These are phyloP conservation scores for Selene dorsalis DNA, from an alignment of 2,797 vertebrate genomes.

Conservation along the genomic window DNA sequence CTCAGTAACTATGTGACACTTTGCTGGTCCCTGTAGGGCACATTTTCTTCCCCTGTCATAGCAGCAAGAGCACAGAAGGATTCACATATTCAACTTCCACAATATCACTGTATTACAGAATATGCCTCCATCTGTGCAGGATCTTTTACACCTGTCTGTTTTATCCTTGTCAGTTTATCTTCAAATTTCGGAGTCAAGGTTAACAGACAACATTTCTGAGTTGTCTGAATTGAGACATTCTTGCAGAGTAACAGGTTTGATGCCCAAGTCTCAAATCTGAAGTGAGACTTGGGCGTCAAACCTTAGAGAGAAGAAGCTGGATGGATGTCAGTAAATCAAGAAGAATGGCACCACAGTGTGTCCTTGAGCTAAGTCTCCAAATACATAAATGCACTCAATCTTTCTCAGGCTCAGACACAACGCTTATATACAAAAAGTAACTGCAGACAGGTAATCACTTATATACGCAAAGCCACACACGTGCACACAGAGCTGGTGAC, in stretches of 20 bases:
- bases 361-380: constrained; percentile 39
- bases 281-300: not conserved
- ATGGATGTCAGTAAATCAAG: constrained; percentile 48
- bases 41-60: constrained; percentile 4
- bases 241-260: no score
- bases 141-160: not conserved
- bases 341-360: constrained; percentile 21
- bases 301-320: not conserved
- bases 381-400: constrained; percentile 50
- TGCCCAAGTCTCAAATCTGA: no score
- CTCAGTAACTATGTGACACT: constrained; percentile 38
- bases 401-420: constrained; percentile 33
- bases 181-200: constrained; percentile 34
- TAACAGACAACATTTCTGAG: constrained; percentile 10
- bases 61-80: not conserved
- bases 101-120: not conserved
- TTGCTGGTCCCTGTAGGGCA: constrained; percentile 36
- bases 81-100: not conserved
- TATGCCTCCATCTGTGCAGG: not conserved
- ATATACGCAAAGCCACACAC: not conserved
- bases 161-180: constrained; percentile 10
- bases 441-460: constrained; percentile 26
- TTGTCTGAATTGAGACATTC: constrained; percentile 5
- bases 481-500: constrained; percentile 24
- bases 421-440: constrained; percentile 33